Evolutionary conservation across 2,113 vertebrate genomes (phyloP), one percentile per base, ranked within the genome.

Genomic region (Scatophagus argus): DNA sequence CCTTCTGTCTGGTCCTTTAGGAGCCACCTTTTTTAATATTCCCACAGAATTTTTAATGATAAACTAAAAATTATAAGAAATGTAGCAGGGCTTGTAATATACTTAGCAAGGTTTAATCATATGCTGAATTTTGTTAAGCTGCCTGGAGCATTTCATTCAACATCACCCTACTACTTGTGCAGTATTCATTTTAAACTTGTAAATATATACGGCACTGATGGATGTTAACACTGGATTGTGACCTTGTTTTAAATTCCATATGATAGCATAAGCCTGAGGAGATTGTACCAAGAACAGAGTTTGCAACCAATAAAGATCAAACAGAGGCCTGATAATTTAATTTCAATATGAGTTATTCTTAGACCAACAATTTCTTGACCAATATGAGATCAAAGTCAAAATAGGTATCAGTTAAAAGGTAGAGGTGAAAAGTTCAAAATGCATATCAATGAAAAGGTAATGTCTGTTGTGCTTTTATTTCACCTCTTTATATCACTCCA

Each of bases 81-180:
- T 72, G 73, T 58, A 70, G 43, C 73, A 54, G 74, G 79, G 78
- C 86, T 75, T 85, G 72, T 77, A 83, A 88, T 74, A 80, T 84
- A 85, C 83, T 88, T 77, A 87, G 88, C 77, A 74, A 10, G 44
- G 27, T 88, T 69, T 91, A 81, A 91, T 87, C 44, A 46, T 81
- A 82, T 83, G 77, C 77, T 34, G 74, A 82, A 62, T 81, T 74
- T 77, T 74, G 65, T 82, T n/a, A 66, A 59, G 76, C 17, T 66
- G 87, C 84, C 87, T 16, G 21, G 11, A 86, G 90, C 79, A 13
- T 47, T 82, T 85, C 59, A 86, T 82, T 81, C 80, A 83, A 77
- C 39, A 44, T 83, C 69, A 71, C 82, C 51, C 54, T 39, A 13
- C 13, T 44, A 38, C 66, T 72, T 74, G 62, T 61, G 62, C 47